Evolutionary conservation across 2,113 vertebrate species (phyloP), one percentile per base, ranked within the genome.

Genomic region (Pangasianodon gigas): DNA sequence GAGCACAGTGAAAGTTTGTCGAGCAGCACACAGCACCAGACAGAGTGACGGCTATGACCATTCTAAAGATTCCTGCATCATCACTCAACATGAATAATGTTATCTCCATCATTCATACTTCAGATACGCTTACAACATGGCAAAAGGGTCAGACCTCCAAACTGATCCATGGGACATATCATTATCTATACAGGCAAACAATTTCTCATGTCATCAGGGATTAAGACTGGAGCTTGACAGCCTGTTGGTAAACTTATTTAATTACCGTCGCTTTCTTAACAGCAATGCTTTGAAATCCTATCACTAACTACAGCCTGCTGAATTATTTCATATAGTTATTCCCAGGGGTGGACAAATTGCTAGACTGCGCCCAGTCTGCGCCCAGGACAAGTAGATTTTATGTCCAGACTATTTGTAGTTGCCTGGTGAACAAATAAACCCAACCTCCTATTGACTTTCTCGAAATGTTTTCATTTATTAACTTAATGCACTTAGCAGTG

Each of bases 71-170:
- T 67, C 71, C 82, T 41, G 75, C 26, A 62, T 77, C 69, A 85
- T 71, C 89, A 84, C 90, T 92, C 87, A 88, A 83, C 82, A 71
- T 88, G 71, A 93, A 86, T 46, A 80, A 67, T 62, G 24, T 87
- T 54, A 75, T 88, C 21, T 81, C 82, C 32, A 37, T 86, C 37
- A 71, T 88, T 90, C 82, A 69, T 37, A 44, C 75, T 91, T 89
- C 89, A 71, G 87, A 89, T 88, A 85, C 89, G 32, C 74, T 48
- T 85, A 74, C 37, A 52, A 67, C 71, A 86, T 82, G 88, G 5
- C 54, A 29, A 37, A 60, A 52, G n/a, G 77, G n/a, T 82, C n/a
- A 81, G n/a, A 67, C 9, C 41, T 85, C 67, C 24, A 54, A 69
- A 83, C 48, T 91, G 86, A 90, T 62, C 19, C 37, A 19, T 74